A percentile compares a stretch with the other conserved stretches of the same genome.
Conservation (phyloP, 2,888 invertebrate genomes). For the Calliphora vomitoria region DNA sequence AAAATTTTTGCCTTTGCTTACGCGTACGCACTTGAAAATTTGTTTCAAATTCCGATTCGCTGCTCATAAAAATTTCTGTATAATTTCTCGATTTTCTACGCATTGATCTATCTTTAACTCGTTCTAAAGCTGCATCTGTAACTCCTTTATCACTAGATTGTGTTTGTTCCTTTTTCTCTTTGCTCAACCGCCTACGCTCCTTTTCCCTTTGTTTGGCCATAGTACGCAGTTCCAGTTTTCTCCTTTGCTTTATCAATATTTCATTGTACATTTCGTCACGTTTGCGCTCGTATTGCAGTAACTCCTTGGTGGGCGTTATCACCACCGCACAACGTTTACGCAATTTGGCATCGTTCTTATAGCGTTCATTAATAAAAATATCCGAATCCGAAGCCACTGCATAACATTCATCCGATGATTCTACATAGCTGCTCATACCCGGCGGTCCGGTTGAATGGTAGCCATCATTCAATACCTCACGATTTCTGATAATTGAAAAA, state of each 20-base stretch:
- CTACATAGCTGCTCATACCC: background rate
- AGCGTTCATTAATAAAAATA: conserved; percentile 22
- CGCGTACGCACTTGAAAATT: conserved; percentile 42
- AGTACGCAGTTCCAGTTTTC: conserved; percentile 56
- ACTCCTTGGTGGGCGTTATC: conserved; percentile 47
- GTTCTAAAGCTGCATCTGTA: background rate
- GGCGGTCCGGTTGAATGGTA: conserved; percentile 5
- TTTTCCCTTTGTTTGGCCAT: conserved; percentile 66
- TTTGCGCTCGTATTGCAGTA: conserved; percentile 58
- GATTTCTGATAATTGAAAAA: conserved; percentile 46
- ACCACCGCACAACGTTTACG: conserved; percentile 61
- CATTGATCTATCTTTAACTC: background rate
- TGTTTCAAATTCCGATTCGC: conserved; percentile 53
- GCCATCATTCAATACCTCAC: conserved; percentile 33
- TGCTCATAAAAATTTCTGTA: conserved; percentile 43
- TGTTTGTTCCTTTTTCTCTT: conserved; percentile 43
- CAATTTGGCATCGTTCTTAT: conserved; percentile 57
- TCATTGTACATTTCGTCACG: conserved; percentile 66
- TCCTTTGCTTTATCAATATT: conserved; percentile 63
- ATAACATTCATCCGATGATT: conserved; percentile 50
- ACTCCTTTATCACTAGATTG: background rate
- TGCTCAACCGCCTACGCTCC: conserved; percentile 19
- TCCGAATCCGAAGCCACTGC: conserved; percentile 37
- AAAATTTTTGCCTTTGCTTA: conserved; percentile 27
- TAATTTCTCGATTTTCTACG: conserved; percentile 1